Conservation (phyloP, 1,140 invertebrate genomes). For the Venustaconcha ellipsiformis region DNA sequence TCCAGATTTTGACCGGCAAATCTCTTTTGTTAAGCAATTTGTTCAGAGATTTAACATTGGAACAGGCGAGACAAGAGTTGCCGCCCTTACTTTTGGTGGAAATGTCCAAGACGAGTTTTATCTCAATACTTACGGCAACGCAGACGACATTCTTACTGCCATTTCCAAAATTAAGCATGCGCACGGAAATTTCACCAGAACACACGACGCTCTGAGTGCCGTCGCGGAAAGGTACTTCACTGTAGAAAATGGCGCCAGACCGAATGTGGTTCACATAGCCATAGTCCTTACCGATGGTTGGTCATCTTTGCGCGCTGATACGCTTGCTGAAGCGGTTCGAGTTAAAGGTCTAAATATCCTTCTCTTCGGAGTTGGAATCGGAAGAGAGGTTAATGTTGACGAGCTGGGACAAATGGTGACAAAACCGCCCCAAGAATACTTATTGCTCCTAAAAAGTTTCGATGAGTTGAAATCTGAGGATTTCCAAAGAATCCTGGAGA, state of each 20-base stretch:
- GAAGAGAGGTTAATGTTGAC: background rate
- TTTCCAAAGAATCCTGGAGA: constrained; percentile 1
- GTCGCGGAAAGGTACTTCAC: background rate
- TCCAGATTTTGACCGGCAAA: constrained; percentile 32
- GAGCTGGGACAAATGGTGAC: constrained; percentile 13
- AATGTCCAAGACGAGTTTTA: constrained; percentile 15
- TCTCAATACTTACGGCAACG: constrained; percentile 12
- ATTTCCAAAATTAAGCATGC: too few relatives aligned
- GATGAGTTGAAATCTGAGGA: background rate
- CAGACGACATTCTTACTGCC: background rate
- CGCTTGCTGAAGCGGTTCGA: background rate
- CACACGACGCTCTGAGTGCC: background rate
- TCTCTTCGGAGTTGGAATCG: background rate
- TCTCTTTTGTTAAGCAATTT: constrained; percentile 36
- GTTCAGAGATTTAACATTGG: constrained; percentile 28
- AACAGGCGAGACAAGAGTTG: constrained; percentile 14
- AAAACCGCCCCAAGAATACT: background rate
- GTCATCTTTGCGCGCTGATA: background rate
- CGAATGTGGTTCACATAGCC: background rate
- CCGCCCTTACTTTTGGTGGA: constrained; percentile 27
- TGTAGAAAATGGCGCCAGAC: background rate
- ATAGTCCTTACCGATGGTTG: background rate
- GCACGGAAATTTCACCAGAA: too few relatives aligned
- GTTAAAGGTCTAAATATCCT: background rate
- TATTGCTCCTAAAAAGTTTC: background rate